These are phyloP conservation scores for Drosophila repletoides DNA, from an alignment of 1,140 invertebrate genomes.

Conservation along the genomic window DNA sequence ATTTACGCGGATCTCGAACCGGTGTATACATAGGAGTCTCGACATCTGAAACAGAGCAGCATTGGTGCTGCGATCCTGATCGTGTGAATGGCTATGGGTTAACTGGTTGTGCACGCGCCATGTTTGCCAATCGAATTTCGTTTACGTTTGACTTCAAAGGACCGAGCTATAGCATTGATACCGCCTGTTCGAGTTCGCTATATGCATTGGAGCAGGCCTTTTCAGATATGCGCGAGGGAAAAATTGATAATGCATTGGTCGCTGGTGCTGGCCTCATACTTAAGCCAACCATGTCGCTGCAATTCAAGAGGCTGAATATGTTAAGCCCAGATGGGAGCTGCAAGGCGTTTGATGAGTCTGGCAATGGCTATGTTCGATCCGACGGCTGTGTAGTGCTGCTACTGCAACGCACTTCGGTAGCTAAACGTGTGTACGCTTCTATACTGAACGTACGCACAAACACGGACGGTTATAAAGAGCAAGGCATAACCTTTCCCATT, in stretches of 20 bases:
- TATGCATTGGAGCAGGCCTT: conserved; percentile 95
- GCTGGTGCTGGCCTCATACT: conserved; percentile 92
- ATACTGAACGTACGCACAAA: conserved; percentile 94
- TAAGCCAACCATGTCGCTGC: conserved; percentile 94
- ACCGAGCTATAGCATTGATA: conserved; percentile 96
- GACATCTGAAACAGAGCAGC: conserved; percentile 92
- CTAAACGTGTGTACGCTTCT: conserved; percentile 92
- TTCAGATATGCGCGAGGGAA: conserved; percentile 90
- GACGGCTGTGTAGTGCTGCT: conserved; percentile 93
- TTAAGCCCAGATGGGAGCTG: conserved; percentile 93
- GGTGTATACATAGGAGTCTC: conserved; percentile 96
- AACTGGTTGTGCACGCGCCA: conserved; percentile 95
- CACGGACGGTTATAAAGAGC: conserved; percentile 93
- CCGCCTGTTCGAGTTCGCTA: conserved; percentile 96
- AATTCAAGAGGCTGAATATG: conserved; percentile 96
- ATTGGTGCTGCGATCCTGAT: conserved; percentile 89
- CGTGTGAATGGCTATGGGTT: conserved; percentile 95
- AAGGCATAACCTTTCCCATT: conserved; percentile 95
- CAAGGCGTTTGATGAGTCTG: conserved; percentile 95
- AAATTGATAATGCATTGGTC: conserved; percentile 96
- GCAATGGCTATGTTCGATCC: conserved; percentile 95
- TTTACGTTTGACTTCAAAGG: conserved; percentile 96
- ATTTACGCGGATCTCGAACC: conserved; percentile 91
- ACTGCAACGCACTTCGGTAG: conserved; percentile 89
- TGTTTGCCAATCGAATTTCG: conserved; percentile 98